Evolutionary conservation across 2,888 invertebrate genomes (phyloP), one percentile per base, ranked within the genome.

Genomic region (Archips xylosteana): DNA sequence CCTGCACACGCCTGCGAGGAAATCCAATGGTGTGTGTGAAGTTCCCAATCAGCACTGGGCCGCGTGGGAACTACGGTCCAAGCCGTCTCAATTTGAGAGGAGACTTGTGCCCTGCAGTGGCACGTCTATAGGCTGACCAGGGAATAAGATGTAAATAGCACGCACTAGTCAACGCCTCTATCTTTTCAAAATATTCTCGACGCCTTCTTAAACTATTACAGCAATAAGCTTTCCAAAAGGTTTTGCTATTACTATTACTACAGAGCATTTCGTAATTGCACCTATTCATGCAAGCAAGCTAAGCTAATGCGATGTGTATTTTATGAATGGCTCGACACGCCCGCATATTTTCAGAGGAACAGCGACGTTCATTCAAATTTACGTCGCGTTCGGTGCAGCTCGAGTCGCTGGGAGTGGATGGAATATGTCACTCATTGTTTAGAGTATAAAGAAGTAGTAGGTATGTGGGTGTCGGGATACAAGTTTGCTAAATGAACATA

Each of bases 281-380:
- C n/a, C 32, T 9, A 49, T 13, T 32, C 49, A 5, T 39, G 64
- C 15, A 36, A 57, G 47, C 8, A 13, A 45, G 49, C 47, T 59
- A 13, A 45, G 49, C 47, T 59, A 34, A 68, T 68, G 59, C 67
- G 59, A 12, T 47, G 59, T 60, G 32, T 12, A 47, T 45, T 47
- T 59, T 39, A 68, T 59, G 47, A 59, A 60, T 60, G 67, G 34
- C 47, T 34, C 15, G 65, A 60, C 62, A 72, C 49, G 45, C 15
- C 23, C 59, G 23, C 63, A 67, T 62, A 71, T 60, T 59, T 68
- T 59, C 60, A 34, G 59, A 32, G 32, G 5, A 15, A 45, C 8
- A 15, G 39, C 42, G 10, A 39, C 39, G 49, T 68, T 47, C 59
- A 68, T 68, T 68, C 47, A 60, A 60, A 68, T 68, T 68, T 47